These are phyloP conservation scores for Drosophila kikkawai DNA, from an alignment of 1,140 invertebrate species.

Conservation along the genomic window DNA sequence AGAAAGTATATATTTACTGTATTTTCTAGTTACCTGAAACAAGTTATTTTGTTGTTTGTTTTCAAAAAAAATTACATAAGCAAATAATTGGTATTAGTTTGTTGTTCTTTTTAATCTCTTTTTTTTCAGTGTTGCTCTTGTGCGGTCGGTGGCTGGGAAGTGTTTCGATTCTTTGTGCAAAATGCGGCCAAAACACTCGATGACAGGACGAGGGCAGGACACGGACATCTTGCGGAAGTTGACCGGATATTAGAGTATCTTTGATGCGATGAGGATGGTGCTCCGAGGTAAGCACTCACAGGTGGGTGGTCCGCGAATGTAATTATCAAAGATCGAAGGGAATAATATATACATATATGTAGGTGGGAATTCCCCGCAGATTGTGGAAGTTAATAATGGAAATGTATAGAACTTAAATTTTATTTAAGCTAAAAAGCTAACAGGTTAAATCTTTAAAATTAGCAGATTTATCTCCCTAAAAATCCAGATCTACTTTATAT, in stretches of 20 bases:
- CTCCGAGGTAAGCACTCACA: constrained; percentile 29
- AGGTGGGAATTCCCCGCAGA: background rate
- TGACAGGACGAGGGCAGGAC: constrained; percentile 26
- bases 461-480: too few species aligned
- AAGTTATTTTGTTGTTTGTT: background rate
- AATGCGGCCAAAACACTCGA: constrained; percentile 48
- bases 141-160: constrained; percentile 23
- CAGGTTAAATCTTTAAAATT: background rate
- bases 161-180: constrained; percentile 38
- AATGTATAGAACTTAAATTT: background rate
- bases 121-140: constrained; percentile 27
- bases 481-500: background rate
- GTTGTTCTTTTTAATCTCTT: background rate
- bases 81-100: background rate
- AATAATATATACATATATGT: constrained; percentile 20
- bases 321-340: constrained; percentile 11
- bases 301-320: constrained; percentile 40
- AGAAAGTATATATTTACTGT: background rate
- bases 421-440: background rate
- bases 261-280: constrained; percentile 1
- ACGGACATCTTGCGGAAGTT: constrained; percentile 42
- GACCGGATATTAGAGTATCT: constrained; percentile 51
- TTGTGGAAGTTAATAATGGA: background rate
- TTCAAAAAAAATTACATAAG: background rate
- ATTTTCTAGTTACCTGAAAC: background rate